A percentile compares a stretch with the other conserved stretches of the same genome.
These are phyloP conservation scores for Fratercula arctica DNA, from an alignment of 2,797 vertebrate genomes.

Conservation along the genomic window DNA sequence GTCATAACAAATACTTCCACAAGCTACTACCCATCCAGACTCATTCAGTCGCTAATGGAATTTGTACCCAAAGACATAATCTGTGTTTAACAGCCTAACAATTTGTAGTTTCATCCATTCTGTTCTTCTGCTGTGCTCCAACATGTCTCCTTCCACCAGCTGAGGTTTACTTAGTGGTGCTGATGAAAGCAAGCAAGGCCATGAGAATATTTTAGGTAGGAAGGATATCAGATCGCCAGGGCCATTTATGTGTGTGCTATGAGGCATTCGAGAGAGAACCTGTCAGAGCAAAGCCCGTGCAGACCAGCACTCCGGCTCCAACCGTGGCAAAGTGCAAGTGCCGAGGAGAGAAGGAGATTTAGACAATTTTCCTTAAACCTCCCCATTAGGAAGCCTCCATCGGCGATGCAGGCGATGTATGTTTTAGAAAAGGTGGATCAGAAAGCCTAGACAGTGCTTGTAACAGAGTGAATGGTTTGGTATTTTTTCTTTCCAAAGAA, in stretches of 20 bases:
- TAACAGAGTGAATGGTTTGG: not conserved
- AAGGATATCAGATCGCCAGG: slow-evolving; percentile 23
- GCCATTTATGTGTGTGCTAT: not conserved
- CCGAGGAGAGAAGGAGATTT: not conserved
- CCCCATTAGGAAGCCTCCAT: not conserved
- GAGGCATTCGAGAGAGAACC: slow-evolving; percentile 18
- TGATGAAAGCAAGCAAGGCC: slow-evolving; percentile 53
- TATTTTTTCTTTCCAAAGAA: not conserved
- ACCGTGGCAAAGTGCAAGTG: not conserved
- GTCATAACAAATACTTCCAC: slow-evolving; percentile 70
- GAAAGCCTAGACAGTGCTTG: not conserved
- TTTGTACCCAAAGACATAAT: slow-evolving; percentile 68
- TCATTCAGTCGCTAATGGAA: slow-evolving; percentile 65
- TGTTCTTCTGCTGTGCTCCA: slow-evolving; percentile 46
- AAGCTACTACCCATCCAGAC: slow-evolving; percentile 69
- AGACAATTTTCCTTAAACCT: not conserved
- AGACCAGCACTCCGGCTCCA: not conserved
- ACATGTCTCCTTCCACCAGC: slow-evolving; percentile 33
- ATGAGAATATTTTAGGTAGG: slow-evolving; percentile 36
- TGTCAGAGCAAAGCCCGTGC: slow-evolving; percentile 16
- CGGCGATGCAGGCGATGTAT: not conserved
- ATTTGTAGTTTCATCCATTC: slow-evolving; percentile 66
- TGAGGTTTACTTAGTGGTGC: slow-evolving; percentile 50
- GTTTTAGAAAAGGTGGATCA: not conserved
- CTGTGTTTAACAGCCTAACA: slow-evolving; percentile 63